Evolutionary conservation across 2,113 vertebrate genomes (phyloP), one percentile per base, ranked within the genome.

Genomic region (Cinclus cinclus): DNA sequence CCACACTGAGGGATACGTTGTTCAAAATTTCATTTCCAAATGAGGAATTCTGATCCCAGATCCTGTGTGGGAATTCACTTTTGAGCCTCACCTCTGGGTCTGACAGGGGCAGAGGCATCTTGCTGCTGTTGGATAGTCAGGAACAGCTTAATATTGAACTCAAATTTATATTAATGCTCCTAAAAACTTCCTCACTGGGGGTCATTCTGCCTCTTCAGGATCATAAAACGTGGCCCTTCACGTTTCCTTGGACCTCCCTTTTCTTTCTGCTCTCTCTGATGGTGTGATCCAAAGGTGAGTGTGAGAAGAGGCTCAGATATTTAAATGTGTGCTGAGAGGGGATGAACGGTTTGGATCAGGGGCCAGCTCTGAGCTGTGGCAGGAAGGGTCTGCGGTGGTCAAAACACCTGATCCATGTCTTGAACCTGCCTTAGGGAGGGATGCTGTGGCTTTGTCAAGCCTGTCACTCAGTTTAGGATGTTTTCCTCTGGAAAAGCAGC

Each of bases 1-100:
- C 42, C 2, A 0, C 3, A 8, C 28, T 7, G 39, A 84, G 65
- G 39, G 47, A 46, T 5, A 8, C 0, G 0, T 3, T 11, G 10
- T 5, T 68, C 58, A 19, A 2, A 20, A 42, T 33, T 23, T 18
- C 4, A 18, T 63, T 74, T 25, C 10, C 4, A 56, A 50, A 18
- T 6, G 50, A 44, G 56, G 23, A 75, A 12, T 46, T 70, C 30
- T 15, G 13, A 22, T 46, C 47, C 42, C 3, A 7, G 4, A 5
- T 62, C 27, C n/a, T 28, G 19, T 0, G 0, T 0, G 2, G 58
- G 30, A 85, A 33, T 87, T 68, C 56, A 6, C 0, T 0, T 39
- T 37, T 23, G 47, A 60, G 23, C 23, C 28, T 87, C 17, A 2
- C 15, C 53, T 53, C 53, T 33, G 47, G 9, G 14, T 59, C 69